A percentile compares a stretch with the other conserved stretches of the same genome.
Conservation (phyloP, 2,113 vertebrate species). For the Myrmophylax atrothorax region DNA sequence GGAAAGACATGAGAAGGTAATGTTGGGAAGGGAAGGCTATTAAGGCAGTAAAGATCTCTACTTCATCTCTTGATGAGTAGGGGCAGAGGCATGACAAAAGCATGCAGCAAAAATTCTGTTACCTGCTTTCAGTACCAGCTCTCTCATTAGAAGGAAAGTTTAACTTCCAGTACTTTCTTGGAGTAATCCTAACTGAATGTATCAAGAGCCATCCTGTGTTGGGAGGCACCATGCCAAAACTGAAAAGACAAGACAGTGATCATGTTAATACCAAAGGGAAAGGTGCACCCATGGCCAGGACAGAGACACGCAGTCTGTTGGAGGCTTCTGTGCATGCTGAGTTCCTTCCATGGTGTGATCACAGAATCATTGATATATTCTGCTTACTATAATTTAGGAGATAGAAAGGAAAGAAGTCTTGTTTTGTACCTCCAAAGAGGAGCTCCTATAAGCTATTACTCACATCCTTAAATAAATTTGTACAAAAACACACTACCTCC, state of each 20-base stretch:
- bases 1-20: background rate
- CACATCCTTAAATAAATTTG: background rate
- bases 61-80: background rate
- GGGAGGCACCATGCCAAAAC: background rate
- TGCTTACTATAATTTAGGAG: background rate
- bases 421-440: background rate
- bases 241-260: background rate
- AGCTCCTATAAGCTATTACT: background rate
- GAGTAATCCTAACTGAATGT: background rate
- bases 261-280: background rate
- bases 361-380: background rate
- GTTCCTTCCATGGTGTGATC: accelerated
- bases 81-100: background rate
- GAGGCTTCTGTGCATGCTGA: background rate
- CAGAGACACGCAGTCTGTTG: background rate
- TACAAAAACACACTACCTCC: background rate
- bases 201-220: background rate
- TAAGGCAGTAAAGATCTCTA: background rate
- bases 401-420: background rate
- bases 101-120: background rate
- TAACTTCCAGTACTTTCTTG: background rate
- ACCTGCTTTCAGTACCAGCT: background rate
- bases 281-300: background rate
- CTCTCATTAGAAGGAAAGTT: background rate
- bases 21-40: background rate